phyloP scores from a whole-genome alignment of 2,113 vertebrate genomes.

The Leptobrachium ailaonicum region DNA sequence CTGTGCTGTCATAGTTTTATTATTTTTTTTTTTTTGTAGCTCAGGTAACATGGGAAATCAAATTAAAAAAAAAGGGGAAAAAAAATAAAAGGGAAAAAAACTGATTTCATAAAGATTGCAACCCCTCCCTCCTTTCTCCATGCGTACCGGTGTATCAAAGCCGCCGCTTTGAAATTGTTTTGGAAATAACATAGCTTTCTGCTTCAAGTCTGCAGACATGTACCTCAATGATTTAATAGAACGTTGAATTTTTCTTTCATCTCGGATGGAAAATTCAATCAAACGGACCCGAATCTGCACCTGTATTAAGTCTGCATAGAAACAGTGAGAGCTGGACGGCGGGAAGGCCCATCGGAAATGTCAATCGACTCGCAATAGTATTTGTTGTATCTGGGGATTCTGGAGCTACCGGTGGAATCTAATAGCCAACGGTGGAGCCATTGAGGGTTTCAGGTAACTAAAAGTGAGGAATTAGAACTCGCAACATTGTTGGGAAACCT shows the following conservation, averaged over 20 bases:
- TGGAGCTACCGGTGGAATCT: neutral
- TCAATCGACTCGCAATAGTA: neutral
- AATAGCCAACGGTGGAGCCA: neutral
- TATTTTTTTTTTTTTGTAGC: slow-evolving; percentile 1
- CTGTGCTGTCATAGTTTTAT: neutral
- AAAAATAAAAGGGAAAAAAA: neutral
- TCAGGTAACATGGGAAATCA: slow-evolving; percentile 7
- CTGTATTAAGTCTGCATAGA: slow-evolving; percentile 21
- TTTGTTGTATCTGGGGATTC: neutral
- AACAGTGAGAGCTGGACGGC: neutral
- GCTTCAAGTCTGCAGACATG: neutral
- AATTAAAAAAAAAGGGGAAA: neutral
- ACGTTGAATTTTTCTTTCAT: slow-evolving; percentile 12
- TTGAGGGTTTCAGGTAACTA: neutral
- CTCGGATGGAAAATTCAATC: slow-evolving; percentile 14
- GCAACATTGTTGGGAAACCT: neutral
- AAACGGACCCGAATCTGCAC: neutral
- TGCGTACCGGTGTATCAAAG: neutral
- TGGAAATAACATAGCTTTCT: neutral
- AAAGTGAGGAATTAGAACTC: neutral
- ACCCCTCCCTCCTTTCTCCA: neutral
- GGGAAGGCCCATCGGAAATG: neutral
- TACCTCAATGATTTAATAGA: slow-evolving; percentile 10
- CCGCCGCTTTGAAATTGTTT: slow-evolving; percentile 12
- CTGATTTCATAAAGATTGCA: neutral